Evolutionary conservation across 2,888 invertebrate genomes (phyloP), one percentile per base, ranked within the genome.

Genomic region (Drosophila quinaria): DNA sequence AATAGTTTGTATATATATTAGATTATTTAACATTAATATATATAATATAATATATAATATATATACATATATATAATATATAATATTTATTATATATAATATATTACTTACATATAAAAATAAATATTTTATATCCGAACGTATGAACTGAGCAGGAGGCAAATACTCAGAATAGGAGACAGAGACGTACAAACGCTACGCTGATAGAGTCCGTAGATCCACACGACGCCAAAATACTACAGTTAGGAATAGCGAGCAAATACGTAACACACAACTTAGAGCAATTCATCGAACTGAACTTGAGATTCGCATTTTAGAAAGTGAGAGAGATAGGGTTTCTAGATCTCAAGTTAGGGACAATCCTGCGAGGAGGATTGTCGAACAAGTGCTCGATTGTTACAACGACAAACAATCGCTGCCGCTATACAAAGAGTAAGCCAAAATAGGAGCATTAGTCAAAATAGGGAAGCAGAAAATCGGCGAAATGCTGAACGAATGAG

Each of bases 371-470:
- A 22, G 51, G 22, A 35, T 51, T 51, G 35, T 35, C 35, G 50
- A 51, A 2, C 50, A 37, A 19, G 50, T 50, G 35, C 50, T 11
- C 35, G 50, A 11, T 17, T 50, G 13, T 13, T 35, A 15, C 13
- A 35, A 13, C 50, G 19, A 11, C 50, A 50, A 50, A 13, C 50
- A 37, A n/a, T n/a, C 5, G 4, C n/a, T 37, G 37, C n/a, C 37
- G 37, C 37, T n/a, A n/a, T 37, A 37, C n/a, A n/a, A n/a, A n/a
- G n/a, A 15, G 37, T 37, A 1, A 37, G 37, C 8, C 37, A 37
- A 37, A 37, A 37, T 37, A 37, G 37, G n/a, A 37, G 37, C 37
- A n/a, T 37, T 1, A n/a, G n/a, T n/a, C 37, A 37, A n/a, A 37
- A 37, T 37, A 37, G 37, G 49, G 33, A 11, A 33, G 33, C 31